phyloP scores from a whole-genome alignment of 2,888 invertebrate species.

The Cheilosia impressa region DNA sequence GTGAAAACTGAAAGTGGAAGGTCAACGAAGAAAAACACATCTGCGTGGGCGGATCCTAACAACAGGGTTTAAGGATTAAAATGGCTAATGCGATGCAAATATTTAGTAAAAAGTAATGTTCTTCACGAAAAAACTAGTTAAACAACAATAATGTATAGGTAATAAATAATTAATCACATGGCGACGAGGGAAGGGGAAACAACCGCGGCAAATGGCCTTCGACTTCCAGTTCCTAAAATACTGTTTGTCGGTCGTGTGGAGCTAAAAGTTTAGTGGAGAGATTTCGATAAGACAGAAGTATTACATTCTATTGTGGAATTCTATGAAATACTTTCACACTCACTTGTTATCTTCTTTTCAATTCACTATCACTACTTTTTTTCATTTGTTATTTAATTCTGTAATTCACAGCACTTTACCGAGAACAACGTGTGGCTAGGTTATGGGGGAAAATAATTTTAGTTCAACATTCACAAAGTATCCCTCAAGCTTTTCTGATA shows the following conservation, averaged over 20 bases:
- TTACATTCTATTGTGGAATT: background rate
- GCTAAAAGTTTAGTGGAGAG: background rate
- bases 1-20: background rate
- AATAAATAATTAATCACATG: background rate
- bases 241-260: background rate
- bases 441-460: constrained; percentile 20
- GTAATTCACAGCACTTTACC: constrained; percentile 1
- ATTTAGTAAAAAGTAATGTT: background rate
- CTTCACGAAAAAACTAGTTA: constrained; percentile 34
- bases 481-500: background rate
- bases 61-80: background rate
- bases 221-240: constrained; percentile 31
- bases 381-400: constrained; percentile 4
- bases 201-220: constrained; percentile 53
- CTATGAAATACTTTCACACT: constrained; percentile 31
- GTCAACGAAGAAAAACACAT: constrained; percentile 7
- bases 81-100: background rate
- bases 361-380: constrained; percentile 7
- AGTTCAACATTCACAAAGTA: too few species aligned
- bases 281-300: constrained; percentile 11
- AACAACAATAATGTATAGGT: constrained; percentile 8
- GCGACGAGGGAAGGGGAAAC: background rate
- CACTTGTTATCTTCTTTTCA: constrained; percentile 44
- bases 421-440: constrained; percentile 38
- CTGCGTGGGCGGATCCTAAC: background rate